These are phyloP conservation scores for Littorina saxatilis DNA, from an alignment of 1,140 invertebrate species.

Conservation along the genomic window DNA sequence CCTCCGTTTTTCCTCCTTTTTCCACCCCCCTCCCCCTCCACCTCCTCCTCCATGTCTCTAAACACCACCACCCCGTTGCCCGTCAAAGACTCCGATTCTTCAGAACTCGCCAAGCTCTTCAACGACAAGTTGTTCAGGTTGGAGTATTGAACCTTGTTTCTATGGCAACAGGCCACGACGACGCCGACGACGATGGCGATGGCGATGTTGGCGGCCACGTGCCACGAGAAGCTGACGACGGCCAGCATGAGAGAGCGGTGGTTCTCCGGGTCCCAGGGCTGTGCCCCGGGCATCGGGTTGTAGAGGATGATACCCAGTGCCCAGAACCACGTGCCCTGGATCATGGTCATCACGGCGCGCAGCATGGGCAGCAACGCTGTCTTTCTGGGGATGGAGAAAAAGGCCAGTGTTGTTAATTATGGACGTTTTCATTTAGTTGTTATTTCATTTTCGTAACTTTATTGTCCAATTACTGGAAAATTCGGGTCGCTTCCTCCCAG, in stretches of 20 bases:
- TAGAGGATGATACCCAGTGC: conserved; percentile 78
- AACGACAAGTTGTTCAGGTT: conserved; percentile 13
- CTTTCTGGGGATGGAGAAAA: too few species aligned
- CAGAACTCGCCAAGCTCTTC: background rate
- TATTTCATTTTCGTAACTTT: too few species aligned
- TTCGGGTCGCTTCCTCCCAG: too few species aligned
- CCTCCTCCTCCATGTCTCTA: background rate
- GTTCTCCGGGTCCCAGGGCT: conserved; percentile 70
- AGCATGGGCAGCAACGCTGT: conserved; percentile 66
- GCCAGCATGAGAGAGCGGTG: conserved; percentile 77
- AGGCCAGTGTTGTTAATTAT: too few species aligned
- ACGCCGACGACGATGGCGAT: conserved; percentile 43
- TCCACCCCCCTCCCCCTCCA: background rate
- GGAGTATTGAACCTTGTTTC: background rate
- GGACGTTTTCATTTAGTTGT: too few species aligned
- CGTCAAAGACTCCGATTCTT: background rate
- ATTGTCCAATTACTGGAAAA: too few species aligned
- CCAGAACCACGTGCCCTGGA: conserved; percentile 78
- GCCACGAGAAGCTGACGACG: conserved; percentile 70
- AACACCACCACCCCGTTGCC: background rate
- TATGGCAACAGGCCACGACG: conserved; percentile 32
- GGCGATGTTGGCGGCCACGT: conserved; percentile 45
- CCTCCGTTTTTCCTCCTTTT: background rate
- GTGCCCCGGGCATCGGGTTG: conserved; percentile 67
- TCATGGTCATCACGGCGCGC: conserved; percentile 67